These are phyloP conservation scores for Zoanthus solanderi DNA, from an alignment of 92 coral and sea anemone genomes.

Conservation along the genomic window DNA sequence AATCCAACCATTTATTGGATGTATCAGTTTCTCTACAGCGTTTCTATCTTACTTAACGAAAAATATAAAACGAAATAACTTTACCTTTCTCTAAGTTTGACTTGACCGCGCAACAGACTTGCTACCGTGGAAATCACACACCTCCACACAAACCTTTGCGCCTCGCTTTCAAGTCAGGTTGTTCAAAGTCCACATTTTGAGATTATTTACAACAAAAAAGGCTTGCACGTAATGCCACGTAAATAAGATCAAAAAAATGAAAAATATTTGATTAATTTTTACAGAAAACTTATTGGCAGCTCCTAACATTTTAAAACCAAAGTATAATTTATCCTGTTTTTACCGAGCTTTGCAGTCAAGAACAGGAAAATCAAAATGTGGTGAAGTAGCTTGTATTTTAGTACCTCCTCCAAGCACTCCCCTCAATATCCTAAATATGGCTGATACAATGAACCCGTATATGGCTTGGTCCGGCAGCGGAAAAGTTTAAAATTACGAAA, in stretches of 20 bases:
- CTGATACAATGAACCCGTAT: background rate
- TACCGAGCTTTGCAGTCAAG: no score
- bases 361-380: no score
- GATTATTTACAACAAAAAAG: background rate
- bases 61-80: background rate
- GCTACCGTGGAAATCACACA: background rate
- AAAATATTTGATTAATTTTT: background rate
- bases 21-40: background rate
- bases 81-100: conserved; percentile 4
- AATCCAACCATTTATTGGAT: background rate
- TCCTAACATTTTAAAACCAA: background rate
- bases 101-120: background rate
- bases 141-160: conserved; percentile 17
- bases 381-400: background rate
- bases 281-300: background rate
- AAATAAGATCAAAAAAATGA: background rate
- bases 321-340: background rate
- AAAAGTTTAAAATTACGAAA: background rate
- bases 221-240: conserved; percentile 26
- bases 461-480: background rate
- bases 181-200: conserved; percentile 34
- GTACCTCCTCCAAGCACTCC: conserved; percentile 32
- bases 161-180: conserved; percentile 28
- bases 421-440: conserved; percentile 35
- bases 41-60: background rate